Percentiles rank a stretch among this genome's conserved stretches.
These are phyloP conservation scores for Elanoides forficatus DNA, from an alignment of 2,113 vertebrate genomes.

Conservation along the genomic window DNA sequence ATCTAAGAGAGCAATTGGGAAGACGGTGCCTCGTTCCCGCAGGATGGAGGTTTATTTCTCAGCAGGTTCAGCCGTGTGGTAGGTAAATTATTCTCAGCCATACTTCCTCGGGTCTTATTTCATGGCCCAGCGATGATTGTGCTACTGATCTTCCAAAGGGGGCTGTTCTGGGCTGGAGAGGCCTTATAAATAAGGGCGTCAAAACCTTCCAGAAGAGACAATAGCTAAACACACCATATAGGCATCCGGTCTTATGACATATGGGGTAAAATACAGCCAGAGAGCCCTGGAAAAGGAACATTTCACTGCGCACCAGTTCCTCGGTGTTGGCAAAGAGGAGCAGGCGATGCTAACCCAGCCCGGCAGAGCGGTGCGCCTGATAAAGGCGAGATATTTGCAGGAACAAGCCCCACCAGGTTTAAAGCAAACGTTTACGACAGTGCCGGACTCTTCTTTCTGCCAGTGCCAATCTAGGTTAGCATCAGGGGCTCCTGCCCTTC, in stretches of 20 bases:
- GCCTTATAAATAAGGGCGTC: neutral
- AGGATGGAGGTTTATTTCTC: neutral
- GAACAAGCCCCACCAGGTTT: neutral
- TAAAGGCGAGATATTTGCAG: neutral
- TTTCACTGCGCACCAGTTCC: neutral
- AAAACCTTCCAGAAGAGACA: neutral
- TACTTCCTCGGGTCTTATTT: neutral
- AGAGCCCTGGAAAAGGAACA: neutral
- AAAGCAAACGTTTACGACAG: neutral
- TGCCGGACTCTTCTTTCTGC: fast-evolving
- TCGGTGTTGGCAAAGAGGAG: neutral
- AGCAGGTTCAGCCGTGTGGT: neutral
- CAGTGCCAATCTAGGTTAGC: neutral
- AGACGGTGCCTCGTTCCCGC: neutral
- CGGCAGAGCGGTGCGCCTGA: fast-evolving
- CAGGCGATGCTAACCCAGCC: neutral
- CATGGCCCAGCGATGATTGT: neutral
- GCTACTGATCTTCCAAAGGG: neutral
- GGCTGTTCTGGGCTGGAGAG: neutral
- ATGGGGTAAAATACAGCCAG: neutral
- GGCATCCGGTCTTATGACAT: neutral
- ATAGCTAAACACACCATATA: fast-evolving
- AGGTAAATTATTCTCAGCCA: neutral
- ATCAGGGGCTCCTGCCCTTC: neutral
- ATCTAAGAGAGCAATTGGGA: neutral